Conservation (phyloP, 2,113 vertebrate genomes). For the Strix uralensis region DNA sequence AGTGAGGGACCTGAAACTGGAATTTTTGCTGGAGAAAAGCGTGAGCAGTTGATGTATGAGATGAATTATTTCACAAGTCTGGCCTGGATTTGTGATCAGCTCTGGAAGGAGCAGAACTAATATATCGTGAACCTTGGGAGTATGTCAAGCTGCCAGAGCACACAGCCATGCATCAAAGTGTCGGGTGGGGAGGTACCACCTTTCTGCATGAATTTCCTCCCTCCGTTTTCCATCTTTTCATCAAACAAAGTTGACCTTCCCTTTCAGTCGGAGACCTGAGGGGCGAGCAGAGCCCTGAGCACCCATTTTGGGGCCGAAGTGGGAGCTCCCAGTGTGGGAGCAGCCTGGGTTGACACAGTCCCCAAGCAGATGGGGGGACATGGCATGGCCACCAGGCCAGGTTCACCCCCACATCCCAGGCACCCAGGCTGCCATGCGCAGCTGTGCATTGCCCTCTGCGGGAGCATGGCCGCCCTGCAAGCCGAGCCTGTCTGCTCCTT, state of each 20-base stretch:
- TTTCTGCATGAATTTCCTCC: background rate
- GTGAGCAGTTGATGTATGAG: background rate
- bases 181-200: background rate
- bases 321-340: fast-evolving
- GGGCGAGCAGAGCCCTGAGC: fast-evolving
- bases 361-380: fast-evolving
- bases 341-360: fast-evolving
- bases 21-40: background rate
- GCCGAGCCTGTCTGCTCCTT: background rate
- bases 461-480: background rate
- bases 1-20: background rate
- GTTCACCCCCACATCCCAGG: background rate
- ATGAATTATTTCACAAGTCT: background rate
- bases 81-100: background rate
- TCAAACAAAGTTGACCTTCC: background rate
- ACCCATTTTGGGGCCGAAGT: background rate
- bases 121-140: fast-evolving
- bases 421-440: fast-evolving
- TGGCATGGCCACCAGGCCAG: fast-evolving
- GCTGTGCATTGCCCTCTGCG: background rate
- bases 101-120: background rate
- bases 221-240: background rate
- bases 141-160: background rate
- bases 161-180: background rate
- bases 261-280: background rate